These are phyloP conservation scores for Atrichornis clamosus DNA, from an alignment of 2,113 vertebrate species.

Conservation along the genomic window DNA sequence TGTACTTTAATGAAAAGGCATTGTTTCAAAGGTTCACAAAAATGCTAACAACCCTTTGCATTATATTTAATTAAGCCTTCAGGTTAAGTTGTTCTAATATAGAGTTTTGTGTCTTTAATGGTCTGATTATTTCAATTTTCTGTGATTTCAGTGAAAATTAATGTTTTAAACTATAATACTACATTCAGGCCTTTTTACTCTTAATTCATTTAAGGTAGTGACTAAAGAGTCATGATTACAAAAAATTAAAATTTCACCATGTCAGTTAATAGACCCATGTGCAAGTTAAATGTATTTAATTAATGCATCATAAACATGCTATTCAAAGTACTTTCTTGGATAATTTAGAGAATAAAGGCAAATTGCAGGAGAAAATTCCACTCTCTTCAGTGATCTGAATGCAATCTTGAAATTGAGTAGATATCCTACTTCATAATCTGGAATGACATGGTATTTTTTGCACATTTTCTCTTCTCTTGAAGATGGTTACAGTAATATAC, in stretches of 20 bases:
- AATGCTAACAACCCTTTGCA: slow-evolving; percentile 16
- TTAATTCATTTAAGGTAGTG: slow-evolving; percentile 27
- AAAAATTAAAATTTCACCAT: slow-evolving; percentile 18
- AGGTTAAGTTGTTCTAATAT: slow-evolving; percentile 36
- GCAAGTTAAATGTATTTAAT: slow-evolving; percentile 43
- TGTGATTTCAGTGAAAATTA: slow-evolving; percentile 13
- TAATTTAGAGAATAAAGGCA: slow-evolving; percentile 4
- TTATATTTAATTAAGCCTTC: slow-evolving; percentile 49
- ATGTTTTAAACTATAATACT: slow-evolving; percentile 44
- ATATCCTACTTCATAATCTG: not conserved
- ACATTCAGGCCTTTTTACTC: not conserved
- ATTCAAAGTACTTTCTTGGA: slow-evolving; percentile 9
- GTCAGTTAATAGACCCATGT: slow-evolving; percentile 1
- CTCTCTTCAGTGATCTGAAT: not conserved
- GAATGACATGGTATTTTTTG: not conserved
- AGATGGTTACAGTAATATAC: not conserved
- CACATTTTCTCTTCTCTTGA: not conserved
- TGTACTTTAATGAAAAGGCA: slow-evolving; percentile 33
- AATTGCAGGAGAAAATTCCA: not conserved
- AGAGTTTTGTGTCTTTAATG: slow-evolving; percentile 29
- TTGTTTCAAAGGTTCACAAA: slow-evolving; percentile 53
- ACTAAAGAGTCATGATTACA: slow-evolving; percentile 26
- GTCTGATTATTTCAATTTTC: slow-evolving; percentile 21
- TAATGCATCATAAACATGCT: slow-evolving; percentile 25
- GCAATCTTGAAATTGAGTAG: not conserved